Percentiles rank a stretch among this genome's conserved stretches.
These are phyloP conservation scores for Nomada goodeniana DNA, from an alignment of 2,888 invertebrate genomes.

Conservation along the genomic window DNA sequence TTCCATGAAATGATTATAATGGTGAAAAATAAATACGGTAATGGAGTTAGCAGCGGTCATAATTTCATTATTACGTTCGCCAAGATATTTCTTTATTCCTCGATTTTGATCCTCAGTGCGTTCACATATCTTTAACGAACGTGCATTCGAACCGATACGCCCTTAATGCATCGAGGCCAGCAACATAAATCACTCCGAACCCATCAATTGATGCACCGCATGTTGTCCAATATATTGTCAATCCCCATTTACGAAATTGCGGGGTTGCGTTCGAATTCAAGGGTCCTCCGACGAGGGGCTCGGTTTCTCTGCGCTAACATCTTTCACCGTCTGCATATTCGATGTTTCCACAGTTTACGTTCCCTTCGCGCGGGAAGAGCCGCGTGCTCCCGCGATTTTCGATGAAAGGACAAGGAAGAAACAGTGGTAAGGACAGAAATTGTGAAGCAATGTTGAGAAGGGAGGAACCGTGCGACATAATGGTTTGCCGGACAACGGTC, in stretches of 20 bases:
- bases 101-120: not conserved
- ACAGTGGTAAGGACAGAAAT: constrained; percentile 35
- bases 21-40: too few relatives aligned
- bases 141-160: not conserved
- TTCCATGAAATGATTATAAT: too few relatives aligned
- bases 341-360: constrained; percentile 52
- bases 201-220: constrained; percentile 46
- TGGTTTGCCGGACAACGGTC: constrained; percentile 42
- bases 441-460: not conserved
- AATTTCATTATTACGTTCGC: too few relatives aligned
- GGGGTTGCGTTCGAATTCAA: constrained; percentile 35
- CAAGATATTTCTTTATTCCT: too few relatives aligned
- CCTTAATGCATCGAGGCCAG: not conserved
- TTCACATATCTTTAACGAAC: not conserved
- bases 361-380: constrained; percentile 41
- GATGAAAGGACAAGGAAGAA: constrained; percentile 34
- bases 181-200: not conserved
- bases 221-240: constrained; percentile 65
- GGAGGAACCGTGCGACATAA: constrained; percentile 23
- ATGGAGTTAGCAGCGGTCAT: too few relatives aligned
- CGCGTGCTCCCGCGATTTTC: constrained; percentile 29
- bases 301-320: constrained; percentile 60
- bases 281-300: constrained; percentile 55
- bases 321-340: constrained; percentile 68
- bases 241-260: constrained; percentile 76